Conservation (phyloP, 2,113 vertebrate genomes). For the Oreochromis niloticus region DNA sequence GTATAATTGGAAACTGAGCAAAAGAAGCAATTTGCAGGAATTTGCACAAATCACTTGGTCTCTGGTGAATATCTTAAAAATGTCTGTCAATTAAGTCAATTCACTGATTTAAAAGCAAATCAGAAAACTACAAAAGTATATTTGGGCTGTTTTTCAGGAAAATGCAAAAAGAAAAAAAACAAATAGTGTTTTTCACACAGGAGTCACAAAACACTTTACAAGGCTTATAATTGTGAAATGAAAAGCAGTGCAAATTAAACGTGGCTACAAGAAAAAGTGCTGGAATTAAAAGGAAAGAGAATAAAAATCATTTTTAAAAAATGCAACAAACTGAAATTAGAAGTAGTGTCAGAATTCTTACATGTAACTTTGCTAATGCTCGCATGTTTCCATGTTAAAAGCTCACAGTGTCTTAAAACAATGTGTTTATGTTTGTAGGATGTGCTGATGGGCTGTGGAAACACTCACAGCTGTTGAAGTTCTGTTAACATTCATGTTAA, state of each 20-base stretch:
- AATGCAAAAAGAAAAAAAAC: neutral
- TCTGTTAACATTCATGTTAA: neutral
- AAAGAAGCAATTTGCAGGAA: neutral
- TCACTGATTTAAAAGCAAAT: neutral
- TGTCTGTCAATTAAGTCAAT: neutral
- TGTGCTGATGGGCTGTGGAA: neutral
- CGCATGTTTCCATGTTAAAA: neutral
- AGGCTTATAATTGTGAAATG: neutral
- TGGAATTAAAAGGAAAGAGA: neutral
- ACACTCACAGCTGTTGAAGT: neutral
- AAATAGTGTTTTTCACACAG: accelerated
- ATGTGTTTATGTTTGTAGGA: accelerated
- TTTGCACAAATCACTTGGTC: neutral
- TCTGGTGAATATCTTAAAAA: neutral
- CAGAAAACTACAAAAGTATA: neutral
- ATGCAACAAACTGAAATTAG: neutral
- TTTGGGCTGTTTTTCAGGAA: neutral
- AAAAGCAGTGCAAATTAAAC: neutral
- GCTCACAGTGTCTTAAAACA: neutral
- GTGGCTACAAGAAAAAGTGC: neutral
- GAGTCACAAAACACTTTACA: neutral
- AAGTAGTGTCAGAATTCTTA: neutral
- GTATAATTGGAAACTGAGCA: neutral
- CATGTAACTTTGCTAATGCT: neutral
- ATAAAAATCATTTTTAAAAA: accelerated